These are phyloP conservation scores for Stenchaetothrips biformis DNA, from an alignment of 2,888 invertebrate genomes.

Conservation along the genomic window DNA sequence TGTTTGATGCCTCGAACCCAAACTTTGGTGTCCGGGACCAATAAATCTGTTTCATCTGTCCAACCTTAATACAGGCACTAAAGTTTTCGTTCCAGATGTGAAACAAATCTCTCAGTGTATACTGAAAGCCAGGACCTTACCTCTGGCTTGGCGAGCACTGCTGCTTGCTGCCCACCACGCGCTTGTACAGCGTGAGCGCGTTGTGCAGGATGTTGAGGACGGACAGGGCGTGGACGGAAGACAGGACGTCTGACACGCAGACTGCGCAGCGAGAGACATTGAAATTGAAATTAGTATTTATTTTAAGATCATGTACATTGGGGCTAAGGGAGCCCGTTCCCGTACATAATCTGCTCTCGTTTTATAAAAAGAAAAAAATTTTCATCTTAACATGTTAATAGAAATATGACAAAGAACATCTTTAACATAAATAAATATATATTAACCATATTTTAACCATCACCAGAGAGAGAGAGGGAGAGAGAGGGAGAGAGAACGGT, in stretches of 20 bases:
- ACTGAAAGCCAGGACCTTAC: too few relatives aligned
- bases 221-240: constrained; percentile 47
- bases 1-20: too few relatives aligned
- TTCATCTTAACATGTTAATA: background rate
- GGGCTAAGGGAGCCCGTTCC: too few relatives aligned
- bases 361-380: background rate
- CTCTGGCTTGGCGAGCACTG: constrained; percentile 58
- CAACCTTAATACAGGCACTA: too few relatives aligned
- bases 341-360: background rate
- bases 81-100: too few relatives aligned
- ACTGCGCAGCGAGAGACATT: background rate
- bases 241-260: constrained; percentile 42
- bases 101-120: too few relatives aligned
- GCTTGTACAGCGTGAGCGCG: constrained; percentile 56
- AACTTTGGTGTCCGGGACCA: too few relatives aligned
- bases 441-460: background rate
- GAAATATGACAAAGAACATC: background rate
- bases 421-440: background rate
- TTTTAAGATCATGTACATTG: background rate
- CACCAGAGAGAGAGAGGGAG: background rate
- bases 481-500: background rate
- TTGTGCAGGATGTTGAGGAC: constrained; percentile 55
- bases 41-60: too few relatives aligned
- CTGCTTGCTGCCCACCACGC: constrained; percentile 54
- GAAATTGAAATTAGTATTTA: background rate